Evolutionary conservation across 2,888 invertebrate species (phyloP).

Genomic region (Alviniconcha strummeri): DNA sequence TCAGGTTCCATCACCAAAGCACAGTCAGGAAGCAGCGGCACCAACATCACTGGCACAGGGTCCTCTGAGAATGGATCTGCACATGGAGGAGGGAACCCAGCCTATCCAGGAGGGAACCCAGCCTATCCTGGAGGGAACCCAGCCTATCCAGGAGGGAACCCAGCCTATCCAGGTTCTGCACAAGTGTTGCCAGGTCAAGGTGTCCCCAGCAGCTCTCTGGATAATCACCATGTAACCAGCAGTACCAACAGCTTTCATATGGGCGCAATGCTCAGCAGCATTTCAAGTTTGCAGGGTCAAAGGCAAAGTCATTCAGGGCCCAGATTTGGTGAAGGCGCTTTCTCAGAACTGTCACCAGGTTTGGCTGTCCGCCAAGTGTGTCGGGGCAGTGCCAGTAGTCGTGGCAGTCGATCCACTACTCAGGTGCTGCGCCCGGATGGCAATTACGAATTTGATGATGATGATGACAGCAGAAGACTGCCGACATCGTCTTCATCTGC

Average conservation of each 20-base stretch:
- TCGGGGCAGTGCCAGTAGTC: background rate
- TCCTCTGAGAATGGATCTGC: too few species aligned
- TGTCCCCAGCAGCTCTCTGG: too few species aligned
- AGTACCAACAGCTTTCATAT: too few species aligned
- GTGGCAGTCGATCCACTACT: background rate
- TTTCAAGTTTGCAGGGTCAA: background rate
- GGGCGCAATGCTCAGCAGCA: background rate
- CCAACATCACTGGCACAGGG: background rate
- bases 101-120: too few species aligned
- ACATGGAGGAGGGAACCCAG: too few species aligned
- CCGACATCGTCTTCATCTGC: constrained; percentile 8
- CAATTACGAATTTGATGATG: constrained; percentile 27
- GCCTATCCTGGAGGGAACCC: too few species aligned
- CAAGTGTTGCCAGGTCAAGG: too few species aligned
- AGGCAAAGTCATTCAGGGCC: background rate
- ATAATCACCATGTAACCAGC: too few species aligned
- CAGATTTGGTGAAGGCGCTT: background rate
- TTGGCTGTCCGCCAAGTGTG: background rate
- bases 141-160: too few species aligned
- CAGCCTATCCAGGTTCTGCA: too few species aligned
- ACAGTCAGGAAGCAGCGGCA: too few species aligned
- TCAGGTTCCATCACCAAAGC: too few species aligned
- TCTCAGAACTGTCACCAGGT: background rate
- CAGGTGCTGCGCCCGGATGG: constrained; percentile 15
- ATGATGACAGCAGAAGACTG: constrained; percentile 16